Conservation (phyloP, 2,797 vertebrate genomes). For the Megalops cyprinoides region DNA sequence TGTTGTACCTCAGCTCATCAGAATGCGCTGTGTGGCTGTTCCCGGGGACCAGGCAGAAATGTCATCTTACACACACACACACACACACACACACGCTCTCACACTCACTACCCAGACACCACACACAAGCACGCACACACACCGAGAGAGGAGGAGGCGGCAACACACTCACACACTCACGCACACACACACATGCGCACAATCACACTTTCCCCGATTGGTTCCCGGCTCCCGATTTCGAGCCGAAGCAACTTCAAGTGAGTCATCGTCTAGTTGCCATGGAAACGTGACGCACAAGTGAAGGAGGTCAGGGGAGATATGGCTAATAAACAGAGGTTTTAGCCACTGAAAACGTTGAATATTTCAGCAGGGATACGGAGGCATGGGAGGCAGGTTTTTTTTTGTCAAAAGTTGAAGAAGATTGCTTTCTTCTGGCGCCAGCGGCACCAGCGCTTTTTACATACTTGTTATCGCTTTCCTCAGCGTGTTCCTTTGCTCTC, state of each 20-base stretch:
- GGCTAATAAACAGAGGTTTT: constrained; percentile 20
- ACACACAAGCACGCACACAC: neutral
- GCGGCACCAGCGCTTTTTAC: neutral
- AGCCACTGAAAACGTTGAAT: constrained; percentile 51
- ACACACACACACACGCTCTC: neutral
- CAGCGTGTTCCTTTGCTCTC: constrained; percentile 34
- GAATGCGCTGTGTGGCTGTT: constrained; percentile 30
- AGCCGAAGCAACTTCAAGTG: constrained; percentile 69
- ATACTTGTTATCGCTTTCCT: constrained; percentile 43
- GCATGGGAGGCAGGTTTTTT: neutral
- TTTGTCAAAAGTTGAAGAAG: constrained; percentile 29
- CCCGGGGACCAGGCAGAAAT: constrained; percentile 44
- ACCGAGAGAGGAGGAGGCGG: too few species aligned
- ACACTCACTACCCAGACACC: neutral
- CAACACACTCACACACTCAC: too few species aligned
- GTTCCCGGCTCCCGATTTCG: constrained; percentile 60
- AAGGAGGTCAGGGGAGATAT: constrained; percentile 72
- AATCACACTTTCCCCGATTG: constrained; percentile 41
- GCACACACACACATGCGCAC: neutral
- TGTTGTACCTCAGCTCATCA: constrained; percentile 25
- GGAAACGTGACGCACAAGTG: constrained; percentile 72
- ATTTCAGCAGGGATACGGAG: constrained; percentile 48
- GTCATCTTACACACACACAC: constrained; percentile 9
- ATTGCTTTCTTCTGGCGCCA: constrained; percentile 35
- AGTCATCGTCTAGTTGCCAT: constrained; percentile 76